These are phyloP conservation scores for Litocranius walleri DNA, from an alignment of 2,113 vertebrate species.

Conservation along the genomic window DNA sequence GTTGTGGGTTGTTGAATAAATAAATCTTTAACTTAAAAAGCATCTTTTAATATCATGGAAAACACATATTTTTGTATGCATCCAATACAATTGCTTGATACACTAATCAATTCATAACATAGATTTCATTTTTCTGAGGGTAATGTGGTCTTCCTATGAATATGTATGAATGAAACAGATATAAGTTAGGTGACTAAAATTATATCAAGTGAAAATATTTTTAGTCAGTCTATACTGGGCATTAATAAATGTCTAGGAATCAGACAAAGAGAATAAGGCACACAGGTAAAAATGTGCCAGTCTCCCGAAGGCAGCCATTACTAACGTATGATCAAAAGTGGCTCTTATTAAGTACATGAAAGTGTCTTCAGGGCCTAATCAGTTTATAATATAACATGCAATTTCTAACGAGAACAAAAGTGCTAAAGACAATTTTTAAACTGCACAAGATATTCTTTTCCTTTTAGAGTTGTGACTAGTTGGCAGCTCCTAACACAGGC, in stretches of 20 bases:
- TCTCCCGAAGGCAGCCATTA: background rate
- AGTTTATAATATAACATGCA: background rate
- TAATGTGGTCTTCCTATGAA: slow-evolving; percentile 72
- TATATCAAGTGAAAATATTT: slow-evolving; percentile 49
- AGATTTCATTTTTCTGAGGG: slow-evolving; percentile 59
- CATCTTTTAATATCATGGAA: slow-evolving; percentile 3
- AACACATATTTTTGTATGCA: slow-evolving; percentile 60
- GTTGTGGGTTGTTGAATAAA: background rate
- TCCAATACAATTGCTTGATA: slow-evolving; percentile 61
- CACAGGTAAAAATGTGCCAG: background rate
- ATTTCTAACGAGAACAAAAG: background rate
- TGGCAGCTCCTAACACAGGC: background rate
- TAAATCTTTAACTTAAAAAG: background rate
- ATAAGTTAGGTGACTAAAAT: slow-evolving; percentile 53
- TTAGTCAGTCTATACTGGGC: background rate
- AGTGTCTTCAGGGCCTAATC: background rate
- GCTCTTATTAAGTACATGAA: background rate
- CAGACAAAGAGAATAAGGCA: slow-evolving; percentile 11
- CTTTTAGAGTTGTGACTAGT: background rate
- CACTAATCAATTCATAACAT: slow-evolving; percentile 63
- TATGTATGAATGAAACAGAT: slow-evolving; percentile 63
- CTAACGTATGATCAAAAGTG: background rate
- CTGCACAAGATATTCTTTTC: background rate
- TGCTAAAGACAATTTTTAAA: background rate
- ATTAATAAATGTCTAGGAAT: background rate